These are phyloP conservation scores for Hermaeophaga mercurialis DNA, from an alignment of 2,888 invertebrate species.

Conservation along the genomic window DNA sequence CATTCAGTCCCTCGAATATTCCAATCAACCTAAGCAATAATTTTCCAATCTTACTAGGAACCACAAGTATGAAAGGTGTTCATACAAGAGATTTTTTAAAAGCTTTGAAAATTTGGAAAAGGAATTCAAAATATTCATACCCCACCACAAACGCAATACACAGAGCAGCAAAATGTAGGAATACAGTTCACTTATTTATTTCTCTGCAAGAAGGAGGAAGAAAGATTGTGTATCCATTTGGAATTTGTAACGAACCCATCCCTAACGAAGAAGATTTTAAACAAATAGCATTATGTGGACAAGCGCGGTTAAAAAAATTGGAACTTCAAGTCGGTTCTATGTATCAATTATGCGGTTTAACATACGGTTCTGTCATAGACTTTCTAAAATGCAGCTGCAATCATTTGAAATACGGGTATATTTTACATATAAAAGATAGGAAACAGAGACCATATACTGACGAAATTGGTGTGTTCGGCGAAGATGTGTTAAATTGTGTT, in stretches of 20 bases:
- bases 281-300: constrained; percentile 34
- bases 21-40: constrained; percentile 34
- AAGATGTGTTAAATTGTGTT: constrained; percentile 37
- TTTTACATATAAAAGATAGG: constrained; percentile 36
- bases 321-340: constrained; percentile 34
- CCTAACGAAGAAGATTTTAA: constrained; percentile 32
- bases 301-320: constrained; percentile 26
- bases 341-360: constrained; percentile 33
- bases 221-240: constrained; percentile 39
- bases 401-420: constrained; percentile 36
- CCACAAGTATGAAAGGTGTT: constrained; percentile 28
- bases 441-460: constrained; percentile 20
- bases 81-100: constrained; percentile 32
- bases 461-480: constrained; percentile 32
- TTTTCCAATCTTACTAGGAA: constrained; percentile 38
- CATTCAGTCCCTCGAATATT: background rate
- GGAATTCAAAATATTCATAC: constrained; percentile 25
- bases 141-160: constrained; percentile 35
- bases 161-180: constrained; percentile 23
- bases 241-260: constrained; percentile 21
- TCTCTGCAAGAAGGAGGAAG: constrained; percentile 39
- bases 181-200: constrained; percentile 36
- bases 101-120: constrained; percentile 39
- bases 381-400: constrained; percentile 30
- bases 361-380: constrained; percentile 38